Evolutionary conservation across 2,888 invertebrate species (phyloP).

Genomic region (Ophonus ardosiacus): DNA sequence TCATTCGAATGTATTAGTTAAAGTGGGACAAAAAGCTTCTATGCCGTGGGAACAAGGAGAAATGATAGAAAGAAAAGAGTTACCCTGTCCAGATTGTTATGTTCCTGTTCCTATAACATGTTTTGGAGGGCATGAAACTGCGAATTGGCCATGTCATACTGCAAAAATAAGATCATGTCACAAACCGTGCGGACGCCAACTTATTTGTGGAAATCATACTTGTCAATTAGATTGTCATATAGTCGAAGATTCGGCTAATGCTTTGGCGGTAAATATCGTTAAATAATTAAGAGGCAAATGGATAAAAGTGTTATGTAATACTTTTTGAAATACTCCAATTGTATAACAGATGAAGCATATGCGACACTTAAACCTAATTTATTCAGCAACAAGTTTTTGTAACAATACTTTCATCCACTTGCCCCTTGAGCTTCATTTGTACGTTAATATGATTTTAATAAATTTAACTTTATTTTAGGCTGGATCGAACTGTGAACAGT

Average conservation of each 20-base stretch:
- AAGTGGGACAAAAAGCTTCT: constrained; percentile 79
- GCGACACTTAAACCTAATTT: no score
- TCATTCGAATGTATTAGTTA: constrained; percentile 85
- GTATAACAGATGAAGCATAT: no score
- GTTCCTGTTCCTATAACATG: constrained; percentile 85
- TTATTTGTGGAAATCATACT: constrained; percentile 88
- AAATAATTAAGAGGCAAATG: not conserved
- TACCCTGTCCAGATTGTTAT: constrained; percentile 86
- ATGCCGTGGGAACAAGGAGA: constrained; percentile 82
- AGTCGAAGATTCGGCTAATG: constrained; percentile 76
- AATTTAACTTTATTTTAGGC: constrained; percentile 68
- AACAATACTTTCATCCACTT: not conserved
- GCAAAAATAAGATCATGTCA: constrained; percentile 88
- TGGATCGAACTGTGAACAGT: constrained; percentile 79
- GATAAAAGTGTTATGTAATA: no score
- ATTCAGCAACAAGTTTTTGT: no score
- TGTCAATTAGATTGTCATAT: constrained; percentile 87
- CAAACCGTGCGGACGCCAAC: constrained; percentile 83
- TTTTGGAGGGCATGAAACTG: constrained; percentile 84
- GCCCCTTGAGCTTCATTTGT: not conserved
- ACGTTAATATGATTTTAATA: constrained; percentile 33
- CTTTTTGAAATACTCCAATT: no score
- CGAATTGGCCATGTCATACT: constrained; percentile 83
- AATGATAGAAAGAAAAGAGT: constrained; percentile 75
- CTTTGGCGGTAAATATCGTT: constrained; percentile 67